These are phyloP conservation scores for Bos indicus DNA, from an alignment of 2,113 vertebrate species.

Conservation along the genomic window DNA sequence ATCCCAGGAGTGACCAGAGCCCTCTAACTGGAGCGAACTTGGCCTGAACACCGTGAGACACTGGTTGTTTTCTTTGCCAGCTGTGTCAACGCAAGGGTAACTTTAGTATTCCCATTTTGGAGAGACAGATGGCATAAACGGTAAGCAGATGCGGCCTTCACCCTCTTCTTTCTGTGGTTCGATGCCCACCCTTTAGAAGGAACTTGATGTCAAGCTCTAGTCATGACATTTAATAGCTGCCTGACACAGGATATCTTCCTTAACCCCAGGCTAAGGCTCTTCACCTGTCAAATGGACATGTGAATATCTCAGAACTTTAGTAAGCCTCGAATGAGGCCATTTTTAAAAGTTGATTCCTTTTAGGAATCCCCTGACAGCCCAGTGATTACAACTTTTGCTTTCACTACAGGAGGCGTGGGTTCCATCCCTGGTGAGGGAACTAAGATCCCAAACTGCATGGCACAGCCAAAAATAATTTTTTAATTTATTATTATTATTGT, in stretches of 20 bases:
- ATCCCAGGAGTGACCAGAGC: not conserved
- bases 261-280: not conserved
- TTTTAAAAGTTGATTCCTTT: not conserved
- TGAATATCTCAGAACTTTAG: not conserved
- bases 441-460: not conserved
- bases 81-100: not conserved
- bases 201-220: no score
- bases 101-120: no score
- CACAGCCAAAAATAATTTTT: not conserved
- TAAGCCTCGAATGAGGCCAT: not conserved
- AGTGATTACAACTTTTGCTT: not conserved
- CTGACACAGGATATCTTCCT: not conserved
- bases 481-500: not conserved
- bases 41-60: accelerated
- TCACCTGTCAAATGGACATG: not conserved
- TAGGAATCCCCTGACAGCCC: not conserved
- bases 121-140: not conserved
- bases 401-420: not conserved
- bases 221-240: not conserved
- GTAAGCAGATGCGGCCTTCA: not conserved
- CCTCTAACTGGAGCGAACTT: not conserved
- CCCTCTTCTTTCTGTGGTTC: not conserved
- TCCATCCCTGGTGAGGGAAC: not conserved
- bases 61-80: not conserved
- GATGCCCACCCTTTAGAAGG: not conserved